Percentiles rank a stretch among this genome's conserved stretches.
phyloP scores from a whole-genome alignment of 2,113 vertebrate genomes.

The Sapajus apella region DNA sequence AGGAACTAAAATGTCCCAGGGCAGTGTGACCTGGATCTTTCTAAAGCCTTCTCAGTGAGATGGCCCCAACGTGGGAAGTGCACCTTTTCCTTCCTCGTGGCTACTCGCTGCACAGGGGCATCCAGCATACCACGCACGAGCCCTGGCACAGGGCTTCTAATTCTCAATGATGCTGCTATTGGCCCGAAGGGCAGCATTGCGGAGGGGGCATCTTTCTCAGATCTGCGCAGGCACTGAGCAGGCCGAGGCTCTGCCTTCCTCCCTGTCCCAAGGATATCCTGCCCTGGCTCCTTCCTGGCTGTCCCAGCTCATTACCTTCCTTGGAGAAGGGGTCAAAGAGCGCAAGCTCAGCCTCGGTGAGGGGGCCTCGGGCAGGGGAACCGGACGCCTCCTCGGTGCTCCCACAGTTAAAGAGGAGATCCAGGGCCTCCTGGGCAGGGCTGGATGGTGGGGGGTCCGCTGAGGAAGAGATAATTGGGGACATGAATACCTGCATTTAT shows the following conservation, averaged over 20 bases:
- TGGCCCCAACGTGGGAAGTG: background rate
- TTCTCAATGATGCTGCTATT: background rate
- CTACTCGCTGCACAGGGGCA: background rate
- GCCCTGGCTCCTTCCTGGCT: too few species aligned
- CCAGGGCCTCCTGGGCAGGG: constrained; percentile 84
- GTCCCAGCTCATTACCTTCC: constrained; percentile 83
- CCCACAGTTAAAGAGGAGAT: constrained; percentile 84
- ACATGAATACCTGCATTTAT: background rate
- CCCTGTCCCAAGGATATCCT: too few species aligned
- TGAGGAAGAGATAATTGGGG: background rate
- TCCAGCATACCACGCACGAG: background rate
- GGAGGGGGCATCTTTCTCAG: fast-evolving
- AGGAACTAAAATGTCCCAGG: background rate
- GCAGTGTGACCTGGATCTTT: background rate
- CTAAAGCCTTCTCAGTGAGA: background rate
- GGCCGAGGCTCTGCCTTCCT: background rate
- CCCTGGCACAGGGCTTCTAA: background rate
- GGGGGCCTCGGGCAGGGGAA: constrained; percentile 65
- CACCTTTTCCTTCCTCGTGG: background rate
- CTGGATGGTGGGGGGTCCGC: constrained; percentile 83
- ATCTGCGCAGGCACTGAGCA: background rate
- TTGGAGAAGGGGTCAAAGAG: constrained; percentile 93
- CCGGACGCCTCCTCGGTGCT: constrained; percentile 80
- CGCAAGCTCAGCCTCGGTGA: constrained; percentile 90
- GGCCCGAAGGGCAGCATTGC: too few species aligned